Percentiles rank a stretch among this genome's conserved stretches.
Conservation (phyloP, 2,797 vertebrate species). For the Diplodus puntazzo region DNA sequence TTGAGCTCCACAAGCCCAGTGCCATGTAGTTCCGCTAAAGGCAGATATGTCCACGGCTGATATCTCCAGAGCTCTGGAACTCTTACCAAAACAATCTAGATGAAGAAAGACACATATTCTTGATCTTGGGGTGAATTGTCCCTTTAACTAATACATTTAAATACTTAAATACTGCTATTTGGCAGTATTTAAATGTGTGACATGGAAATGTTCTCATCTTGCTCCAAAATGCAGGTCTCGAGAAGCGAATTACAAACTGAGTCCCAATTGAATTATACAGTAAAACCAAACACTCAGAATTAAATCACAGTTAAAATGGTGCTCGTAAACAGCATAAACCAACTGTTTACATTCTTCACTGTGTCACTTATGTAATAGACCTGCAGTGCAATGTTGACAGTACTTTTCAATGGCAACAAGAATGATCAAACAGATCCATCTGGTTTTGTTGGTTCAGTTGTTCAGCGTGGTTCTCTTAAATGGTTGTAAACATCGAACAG, state of each 20-base stretch:
- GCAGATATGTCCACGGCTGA: no score
- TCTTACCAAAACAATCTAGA: no score
- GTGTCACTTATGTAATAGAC: slow-evolving; percentile 21
- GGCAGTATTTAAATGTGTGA: background rate
- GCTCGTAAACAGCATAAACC: slow-evolving; percentile 17
- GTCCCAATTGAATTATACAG: background rate
- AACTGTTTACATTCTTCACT: background rate
- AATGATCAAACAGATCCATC: slow-evolving; percentile 23
- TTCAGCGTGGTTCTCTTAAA: slow-evolving; percentile 52
- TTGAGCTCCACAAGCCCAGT: no score
- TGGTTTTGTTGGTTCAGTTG: slow-evolving; percentile 15
- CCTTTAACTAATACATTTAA: background rate
- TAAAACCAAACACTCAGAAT: slow-evolving; percentile 2
- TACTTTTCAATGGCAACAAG: slow-evolving; percentile 2
- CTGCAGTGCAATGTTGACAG: slow-evolving; percentile 7
- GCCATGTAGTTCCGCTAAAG: no score
- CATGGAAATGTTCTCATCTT: background rate
- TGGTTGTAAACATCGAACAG: slow-evolving; percentile 83
- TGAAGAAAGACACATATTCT: no score
- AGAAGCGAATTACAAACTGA: background rate
- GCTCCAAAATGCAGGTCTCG: slow-evolving; percentile 30
- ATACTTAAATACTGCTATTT: background rate
- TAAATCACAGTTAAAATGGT: slow-evolving; percentile 43
- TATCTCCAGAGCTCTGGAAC: no score
- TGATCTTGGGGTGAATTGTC: no score